Percentiles rank a stretch among this genome's conserved stretches.
phyloP scores from a whole-genome alignment of 23 tunicate species.

The Phallusia fumigata region DNA sequence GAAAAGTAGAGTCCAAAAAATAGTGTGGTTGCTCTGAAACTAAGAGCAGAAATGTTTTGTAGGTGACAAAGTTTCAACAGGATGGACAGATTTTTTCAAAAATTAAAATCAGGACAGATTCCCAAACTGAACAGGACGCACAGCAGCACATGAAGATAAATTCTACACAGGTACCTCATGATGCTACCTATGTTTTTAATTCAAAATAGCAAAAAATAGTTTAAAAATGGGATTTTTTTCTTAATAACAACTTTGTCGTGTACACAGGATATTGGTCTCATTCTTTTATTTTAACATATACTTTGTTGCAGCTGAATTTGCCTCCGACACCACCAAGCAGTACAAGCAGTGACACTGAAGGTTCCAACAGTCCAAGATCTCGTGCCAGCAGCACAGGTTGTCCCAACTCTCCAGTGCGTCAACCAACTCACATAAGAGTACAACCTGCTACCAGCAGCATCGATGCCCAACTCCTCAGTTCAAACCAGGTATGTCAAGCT shows the following conservation, averaged over 20 bases:
- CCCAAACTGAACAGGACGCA: constrained; percentile 24
- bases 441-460: constrained; percentile 35
- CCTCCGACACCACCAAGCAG: constrained; percentile 98
- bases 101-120: constrained; percentile 61
- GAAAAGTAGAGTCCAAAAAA: too few relatives aligned
- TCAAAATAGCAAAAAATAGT: too few relatives aligned
- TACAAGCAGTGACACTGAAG: constrained; percentile 77
- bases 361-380: constrained; percentile 72
- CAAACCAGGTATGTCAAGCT: constrained; percentile 43
- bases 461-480: constrained; percentile 53
- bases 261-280: too few relatives aligned
- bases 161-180: constrained; percentile 28
- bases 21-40: too few relatives aligned
- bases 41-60: background rate
- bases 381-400: constrained; percentile 2
- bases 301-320: constrained; percentile 40
- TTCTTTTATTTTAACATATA: background rate
- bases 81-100: constrained; percentile 62
- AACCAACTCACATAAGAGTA: constrained; percentile 36
- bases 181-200: too few relatives aligned
- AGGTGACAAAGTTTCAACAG: constrained; percentile 75
- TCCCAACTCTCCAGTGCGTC: constrained; percentile 30
- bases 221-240: too few relatives aligned
- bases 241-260: too few relatives aligned
- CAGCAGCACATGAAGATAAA: constrained; percentile 45